phyloP scores from a whole-genome alignment of 1,140 invertebrate species.

The Eciton burchellii region DNA sequence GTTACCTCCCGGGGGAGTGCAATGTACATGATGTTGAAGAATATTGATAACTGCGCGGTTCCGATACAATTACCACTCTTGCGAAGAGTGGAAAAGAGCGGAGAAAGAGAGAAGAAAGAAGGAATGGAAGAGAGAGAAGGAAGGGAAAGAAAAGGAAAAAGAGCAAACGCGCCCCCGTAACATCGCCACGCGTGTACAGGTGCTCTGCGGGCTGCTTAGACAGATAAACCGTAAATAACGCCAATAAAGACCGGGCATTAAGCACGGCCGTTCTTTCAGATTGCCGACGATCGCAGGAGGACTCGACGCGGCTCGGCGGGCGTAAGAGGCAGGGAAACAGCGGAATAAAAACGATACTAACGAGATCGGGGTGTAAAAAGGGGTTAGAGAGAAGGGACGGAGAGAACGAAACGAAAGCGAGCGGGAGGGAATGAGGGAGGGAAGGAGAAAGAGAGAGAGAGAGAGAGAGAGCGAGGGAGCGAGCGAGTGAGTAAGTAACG shows the following conservation, averaged over 20 bases:
- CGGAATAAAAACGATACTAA: slow-evolving; percentile 58
- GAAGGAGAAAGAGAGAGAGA: slow-evolving; percentile 21
- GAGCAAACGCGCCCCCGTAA: neutral
- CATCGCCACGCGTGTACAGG: neutral
- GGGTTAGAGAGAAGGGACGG: slow-evolving; percentile 29
- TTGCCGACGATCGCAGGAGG: slow-evolving; percentile 17
- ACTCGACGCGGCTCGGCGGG: slow-evolving; percentile 40
- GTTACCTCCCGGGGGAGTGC: slow-evolving; percentile 19
- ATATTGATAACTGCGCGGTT: slow-evolving; percentile 22
- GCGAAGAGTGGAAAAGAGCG: too few species aligned
- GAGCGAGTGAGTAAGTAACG: slow-evolving; percentile 69
- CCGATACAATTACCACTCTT: slow-evolving; percentile 24
- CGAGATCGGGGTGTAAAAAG: slow-evolving; percentile 51
- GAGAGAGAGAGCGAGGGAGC: slow-evolving; percentile 12
- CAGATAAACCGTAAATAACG: slow-evolving; percentile 23
- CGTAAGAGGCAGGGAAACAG: slow-evolving; percentile 33
- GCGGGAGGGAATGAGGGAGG: slow-evolving; percentile 11
- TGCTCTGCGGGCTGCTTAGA: neutral
- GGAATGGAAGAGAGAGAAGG: too few species aligned
- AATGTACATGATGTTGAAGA: slow-evolving; percentile 52
- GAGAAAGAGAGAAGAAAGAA: too few species aligned
- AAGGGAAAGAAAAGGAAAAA: too few species aligned
- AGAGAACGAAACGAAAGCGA: slow-evolving; percentile 33
- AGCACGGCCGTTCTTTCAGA: slow-evolving; percentile 26
- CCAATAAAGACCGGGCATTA: slow-evolving; percentile 29